Evolutionary conservation across 1,140 invertebrate genomes (phyloP), one percentile per base, ranked within the genome.

Genomic region (Solen grandis): DNA sequence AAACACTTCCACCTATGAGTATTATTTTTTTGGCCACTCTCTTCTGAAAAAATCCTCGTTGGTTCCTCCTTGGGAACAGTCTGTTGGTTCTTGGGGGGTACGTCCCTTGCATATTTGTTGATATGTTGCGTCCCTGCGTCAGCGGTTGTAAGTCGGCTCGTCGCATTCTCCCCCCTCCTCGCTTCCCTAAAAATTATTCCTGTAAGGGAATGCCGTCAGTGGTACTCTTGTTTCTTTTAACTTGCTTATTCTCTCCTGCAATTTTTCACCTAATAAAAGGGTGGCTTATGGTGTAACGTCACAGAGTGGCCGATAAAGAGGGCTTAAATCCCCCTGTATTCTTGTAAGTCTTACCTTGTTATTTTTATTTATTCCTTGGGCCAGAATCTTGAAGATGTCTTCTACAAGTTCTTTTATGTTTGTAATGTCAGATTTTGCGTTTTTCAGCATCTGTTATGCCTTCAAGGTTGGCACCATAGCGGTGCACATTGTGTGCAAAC

Each of bases 311-410:
- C 41, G 19, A 41, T 41, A 68, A 0, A 22, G 27, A 8, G 63
- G 63, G 8, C 38, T 16, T 41, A 68, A 46, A 46, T 68, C 63
- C 36, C 36, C 50, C 25, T 36, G 38, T 13, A 68, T 68, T 68
- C 27, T 68, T 19, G n/a, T 41, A 19, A 41, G n/a, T 22, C 63
- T 29, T 41, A 41, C 41, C 4, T 41, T 14, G 63, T 68, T 68
- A n/a, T n/a, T n/a, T n/a, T n/a, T n/a, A n/a, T n/a, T n/a, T n/a
- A n/a, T n/a, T n/a, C n/a, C n/a, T n/a, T n/a, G n/a, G n/a, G n/a
- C n/a, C n/a, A n/a, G n/a, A n/a, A n/a, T n/a, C n/a, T n/a, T n/a
- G n/a, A n/a, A n/a, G n/a, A n/a, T n/a, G n/a, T n/a, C n/a, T n/a
- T n/a, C n/a, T n/a, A n/a, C n/a, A n/a, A n/a, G n/a, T n/a, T n/a